A percentile compares a stretch with the other conserved stretches of the same genome.
phyloP scores from a whole-genome alignment of 2,888 invertebrate species.

The Tupiocoris notatus region DNA sequence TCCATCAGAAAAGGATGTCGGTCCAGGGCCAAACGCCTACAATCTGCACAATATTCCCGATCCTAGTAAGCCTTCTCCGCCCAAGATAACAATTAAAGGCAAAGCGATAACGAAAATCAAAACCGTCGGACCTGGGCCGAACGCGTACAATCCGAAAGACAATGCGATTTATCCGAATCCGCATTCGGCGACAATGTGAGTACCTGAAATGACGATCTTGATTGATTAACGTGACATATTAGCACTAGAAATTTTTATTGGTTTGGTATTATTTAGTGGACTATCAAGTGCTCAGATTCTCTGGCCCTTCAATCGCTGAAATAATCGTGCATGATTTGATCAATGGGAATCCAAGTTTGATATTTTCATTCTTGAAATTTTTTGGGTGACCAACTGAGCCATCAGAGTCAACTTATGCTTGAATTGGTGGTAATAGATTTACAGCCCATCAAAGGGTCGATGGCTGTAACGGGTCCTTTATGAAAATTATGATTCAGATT shows the following conservation, averaged over 20 bases:
- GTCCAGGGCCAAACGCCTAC: constrained; percentile 23
- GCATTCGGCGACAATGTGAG: constrained; percentile 13
- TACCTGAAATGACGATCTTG: no score
- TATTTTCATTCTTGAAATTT: not conserved
- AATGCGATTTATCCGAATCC: constrained; percentile 7
- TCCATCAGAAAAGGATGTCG: constrained; percentile 28
- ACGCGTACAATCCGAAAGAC: constrained; percentile 22
- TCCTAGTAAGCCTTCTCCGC: not conserved
- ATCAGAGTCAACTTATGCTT: no score
- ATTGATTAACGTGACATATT: no score
- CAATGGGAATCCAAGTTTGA: not conserved
- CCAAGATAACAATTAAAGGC: constrained; percentile 16
- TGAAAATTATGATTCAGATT: not conserved
- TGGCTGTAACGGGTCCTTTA: not conserved
- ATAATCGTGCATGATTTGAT: not conserved
- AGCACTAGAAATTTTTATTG: no score
- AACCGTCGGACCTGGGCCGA: constrained; percentile 20
- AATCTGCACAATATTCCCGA: constrained; percentile 5
- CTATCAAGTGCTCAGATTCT: no score
- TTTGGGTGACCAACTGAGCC: no score
- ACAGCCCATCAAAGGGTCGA: no score
- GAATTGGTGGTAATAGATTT: no score
- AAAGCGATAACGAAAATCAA: not conserved
- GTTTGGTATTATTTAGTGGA: no score
- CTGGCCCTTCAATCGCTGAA: not conserved